Evolutionary conservation across 2,797 vertebrate species (phyloP).

Genomic region (Brachyalestes nurse): DNA sequence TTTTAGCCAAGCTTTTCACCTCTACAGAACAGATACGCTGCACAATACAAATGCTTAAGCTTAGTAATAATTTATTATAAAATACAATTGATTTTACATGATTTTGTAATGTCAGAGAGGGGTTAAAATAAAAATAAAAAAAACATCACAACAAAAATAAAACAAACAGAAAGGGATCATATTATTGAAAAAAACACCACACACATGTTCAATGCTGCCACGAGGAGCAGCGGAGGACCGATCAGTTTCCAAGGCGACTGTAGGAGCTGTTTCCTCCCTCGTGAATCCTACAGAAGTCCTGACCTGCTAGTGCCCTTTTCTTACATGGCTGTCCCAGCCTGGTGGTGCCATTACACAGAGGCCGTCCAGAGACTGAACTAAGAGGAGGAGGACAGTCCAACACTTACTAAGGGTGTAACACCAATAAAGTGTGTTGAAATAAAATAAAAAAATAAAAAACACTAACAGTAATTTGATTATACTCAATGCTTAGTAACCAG

Average conservation of each 20-base stretch:
- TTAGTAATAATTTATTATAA: slow-evolving; percentile 40
- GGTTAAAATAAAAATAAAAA: neutral
- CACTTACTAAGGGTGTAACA: neutral
- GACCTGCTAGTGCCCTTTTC: slow-evolving; percentile 75
- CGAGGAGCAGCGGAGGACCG: neutral
- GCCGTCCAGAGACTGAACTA: slow-evolving; percentile 72
- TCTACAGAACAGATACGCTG: too few relatives aligned
- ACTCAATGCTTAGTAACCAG: too few relatives aligned
- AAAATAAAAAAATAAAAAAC: too few relatives aligned
- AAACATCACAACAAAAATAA: neutral
- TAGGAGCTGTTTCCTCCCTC: slow-evolving; percentile 62
- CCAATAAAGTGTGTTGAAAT: too few relatives aligned
- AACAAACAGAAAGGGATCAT: too few relatives aligned
- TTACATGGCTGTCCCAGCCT: slow-evolving; percentile 77
- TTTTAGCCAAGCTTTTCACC: too few relatives aligned
- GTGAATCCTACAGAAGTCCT: slow-evolving; percentile 82
- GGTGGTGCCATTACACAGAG: slow-evolving; percentile 78
- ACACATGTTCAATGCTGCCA: neutral
- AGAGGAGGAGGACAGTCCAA: neutral
- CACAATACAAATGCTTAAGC: neutral
- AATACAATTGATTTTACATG: neutral
- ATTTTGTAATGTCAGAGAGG: neutral
- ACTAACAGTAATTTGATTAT: too few relatives aligned
- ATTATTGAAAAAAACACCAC: neutral
- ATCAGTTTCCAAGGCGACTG: slow-evolving; percentile 8